Percentiles rank a stretch among this genome's conserved stretches.
Evolutionary conservation across 2,888 invertebrate species (phyloP).

Genomic region (Ennomos fuscantarius): DNA sequence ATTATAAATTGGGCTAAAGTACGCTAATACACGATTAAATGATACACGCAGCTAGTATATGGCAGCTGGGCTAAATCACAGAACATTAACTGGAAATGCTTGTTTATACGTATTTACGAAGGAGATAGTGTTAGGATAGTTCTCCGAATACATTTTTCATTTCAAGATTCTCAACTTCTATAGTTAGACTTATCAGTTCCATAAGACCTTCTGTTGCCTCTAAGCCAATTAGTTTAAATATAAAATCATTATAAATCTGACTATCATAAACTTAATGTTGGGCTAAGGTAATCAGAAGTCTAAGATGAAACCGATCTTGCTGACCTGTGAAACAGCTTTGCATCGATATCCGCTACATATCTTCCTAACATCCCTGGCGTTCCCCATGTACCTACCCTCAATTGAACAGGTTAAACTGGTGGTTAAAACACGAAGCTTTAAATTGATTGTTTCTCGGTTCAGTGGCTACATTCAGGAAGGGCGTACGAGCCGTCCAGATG

Average conservation of each 20-base stretch:
- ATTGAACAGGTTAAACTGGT: conserved; percentile 57
- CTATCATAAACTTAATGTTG: conserved; percentile 12
- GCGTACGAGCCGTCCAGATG: conserved; percentile 99
- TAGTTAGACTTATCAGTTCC: conserved; percentile 30
- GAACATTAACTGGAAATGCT: conserved; percentile 62
- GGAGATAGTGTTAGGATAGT: conserved; percentile 49
- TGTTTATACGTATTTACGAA: conserved; percentile 44
- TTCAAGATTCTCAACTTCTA: conserved; percentile 45
- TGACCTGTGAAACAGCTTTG: conserved; percentile 55
- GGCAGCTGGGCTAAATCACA: conserved; percentile 76
- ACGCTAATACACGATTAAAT: conserved; percentile 78
- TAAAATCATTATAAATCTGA: conserved; percentile 8
- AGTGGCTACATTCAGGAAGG: conserved; percentile 99
- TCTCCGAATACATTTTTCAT: conserved; percentile 50
- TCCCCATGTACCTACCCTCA: conserved; percentile 53
- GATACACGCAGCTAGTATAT: conserved; percentile 79
- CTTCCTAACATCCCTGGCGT: conserved; percentile 53
- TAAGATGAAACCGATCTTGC: conserved; percentile 15
- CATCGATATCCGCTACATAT: conserved; percentile 70
- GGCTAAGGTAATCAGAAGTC: conserved; percentile 55
- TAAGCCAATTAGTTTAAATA: conserved; percentile 14
- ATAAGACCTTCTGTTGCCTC: conserved; percentile 34
- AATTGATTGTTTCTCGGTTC: conserved; percentile 83
- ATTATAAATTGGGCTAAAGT: conserved; percentile 74
- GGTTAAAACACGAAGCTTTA: conserved; percentile 59